Evolutionary conservation across 2,888 invertebrate genomes (phyloP), one percentile per base, ranked within the genome.

Genomic region (Nebria salina): DNA sequence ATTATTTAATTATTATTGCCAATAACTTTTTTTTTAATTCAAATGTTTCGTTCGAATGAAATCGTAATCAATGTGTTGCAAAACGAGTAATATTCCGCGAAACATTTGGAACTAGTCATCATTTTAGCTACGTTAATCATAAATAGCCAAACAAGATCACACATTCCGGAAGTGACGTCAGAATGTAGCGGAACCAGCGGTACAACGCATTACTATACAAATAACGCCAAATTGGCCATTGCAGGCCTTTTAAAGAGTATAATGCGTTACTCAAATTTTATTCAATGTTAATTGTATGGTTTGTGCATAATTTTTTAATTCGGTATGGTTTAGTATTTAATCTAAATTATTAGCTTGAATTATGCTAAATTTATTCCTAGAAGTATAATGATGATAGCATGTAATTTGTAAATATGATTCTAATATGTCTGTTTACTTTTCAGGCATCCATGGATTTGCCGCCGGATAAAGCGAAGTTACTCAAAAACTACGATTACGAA

Each of bases 401-500:
- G 65, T 65, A 65, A 65, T n/a, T 65, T 15, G 13, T 65, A 65
- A 65, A n/a, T n/a, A n/a, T 65, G 7, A 7, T 11, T 8, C 6
- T 54, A 3, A 54, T 54, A 7, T 54, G 8, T 54, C 7, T 13
- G 54, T 54, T 54, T 54, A 13, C 54, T 54, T 93, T 94, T 7
- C 92, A 99, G 98, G 97, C 97, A 77, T 98, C 98, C 83, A 99
- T 99, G 98, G 99, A 99, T 90, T 91, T 99, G 85, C 99, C 99
- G 26, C 98, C 99, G 64, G 99, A 99, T 90, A 99, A 99, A 90
- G 98, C 98, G 86, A 98, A 98, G 90, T 92, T 98, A 65, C 91
- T 98, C 84, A 95, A 96, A 86, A 96, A 95, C 89, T 99, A 99
- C 89, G 98, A 98, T 90, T 95, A 96, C 89, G 97, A 98, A 89